These are phyloP conservation scores for Luperina testacea DNA, from an alignment of 2,888 invertebrate genomes.

Conservation along the genomic window DNA sequence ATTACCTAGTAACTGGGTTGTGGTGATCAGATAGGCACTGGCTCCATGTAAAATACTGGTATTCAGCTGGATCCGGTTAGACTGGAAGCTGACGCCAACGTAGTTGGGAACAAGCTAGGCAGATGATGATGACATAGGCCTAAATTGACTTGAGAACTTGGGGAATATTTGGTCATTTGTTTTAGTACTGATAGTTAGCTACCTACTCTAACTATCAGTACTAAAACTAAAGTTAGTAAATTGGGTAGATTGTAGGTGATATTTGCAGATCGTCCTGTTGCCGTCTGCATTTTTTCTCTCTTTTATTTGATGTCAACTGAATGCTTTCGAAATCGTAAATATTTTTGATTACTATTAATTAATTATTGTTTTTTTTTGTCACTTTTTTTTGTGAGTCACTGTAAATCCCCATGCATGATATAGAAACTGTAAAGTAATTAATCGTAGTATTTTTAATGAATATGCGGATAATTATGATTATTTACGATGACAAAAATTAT, in stretches of 20 bases:
- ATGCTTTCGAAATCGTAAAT: neutral
- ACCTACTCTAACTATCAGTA: too few species aligned
- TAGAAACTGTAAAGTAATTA: constrained; percentile 9
- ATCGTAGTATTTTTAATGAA: constrained; percentile 19
- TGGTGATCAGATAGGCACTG: too few species aligned
- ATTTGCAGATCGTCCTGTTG: neutral
- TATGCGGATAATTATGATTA: constrained; percentile 12
- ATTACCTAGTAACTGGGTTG: too few species aligned
- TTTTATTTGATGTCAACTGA: neutral
- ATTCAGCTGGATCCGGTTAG: too few species aligned
- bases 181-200: constrained; percentile 28
- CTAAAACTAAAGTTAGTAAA: constrained; percentile 28
- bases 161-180: constrained; percentile 71
- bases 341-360: neutral
- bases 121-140: constrained; percentile 64
- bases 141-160: constrained; percentile 73
- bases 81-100: too few species aligned
- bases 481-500: constrained; percentile 16
- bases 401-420: neutral
- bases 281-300: neutral
- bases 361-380: neutral
- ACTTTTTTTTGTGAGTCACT: neutral
- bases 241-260: constrained; percentile 17
- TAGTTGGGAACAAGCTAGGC: too few species aligned
- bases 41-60: too few species aligned